phyloP scores from a whole-genome alignment of 2,797 vertebrate genomes.

The Ataeniobius toweri region DNA sequence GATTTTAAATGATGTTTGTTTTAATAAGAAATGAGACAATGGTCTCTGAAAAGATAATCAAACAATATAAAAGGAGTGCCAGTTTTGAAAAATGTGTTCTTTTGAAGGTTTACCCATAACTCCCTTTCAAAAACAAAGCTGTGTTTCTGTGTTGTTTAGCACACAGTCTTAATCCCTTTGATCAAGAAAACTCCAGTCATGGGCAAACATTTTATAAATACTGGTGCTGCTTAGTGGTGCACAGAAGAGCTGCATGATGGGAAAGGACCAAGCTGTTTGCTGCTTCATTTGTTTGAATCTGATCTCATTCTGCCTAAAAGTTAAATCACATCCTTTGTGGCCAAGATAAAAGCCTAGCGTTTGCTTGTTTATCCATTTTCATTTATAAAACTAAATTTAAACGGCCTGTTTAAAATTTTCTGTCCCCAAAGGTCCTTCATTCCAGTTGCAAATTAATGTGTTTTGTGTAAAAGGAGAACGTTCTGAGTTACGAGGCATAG shows the following conservation, averaged over 20 bases:
- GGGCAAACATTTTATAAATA: slow-evolving; percentile 26
- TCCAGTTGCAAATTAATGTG: background rate
- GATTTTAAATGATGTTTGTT: no score
- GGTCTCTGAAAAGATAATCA: no score
- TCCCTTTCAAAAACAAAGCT: slow-evolving; percentile 16
- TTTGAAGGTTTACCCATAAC: slow-evolving; percentile 10
- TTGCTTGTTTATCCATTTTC: background rate
- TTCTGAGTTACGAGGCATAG: background rate
- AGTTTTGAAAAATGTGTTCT: background rate
- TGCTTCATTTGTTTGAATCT: slow-evolving; percentile 21
- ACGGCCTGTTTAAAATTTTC: background rate
- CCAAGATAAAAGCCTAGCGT: slow-evolving; percentile 5
- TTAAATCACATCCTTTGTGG: slow-evolving; percentile 16
- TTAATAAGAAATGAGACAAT: no score
- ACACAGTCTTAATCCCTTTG: slow-evolving; percentile 28
- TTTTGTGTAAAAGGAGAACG: background rate
- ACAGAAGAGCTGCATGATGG: slow-evolving; percentile 37
- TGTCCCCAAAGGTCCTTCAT: background rate
- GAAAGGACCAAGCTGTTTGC: slow-evolving; percentile 10
- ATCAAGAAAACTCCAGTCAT: slow-evolving; percentile 28
- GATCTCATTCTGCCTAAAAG: slow-evolving; percentile 2
- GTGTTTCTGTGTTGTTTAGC: slow-evolving; percentile 11
- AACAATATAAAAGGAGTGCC: no score
- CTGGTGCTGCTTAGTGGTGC: slow-evolving; percentile 23
- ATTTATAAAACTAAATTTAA: slow-evolving; percentile 3